Evolutionary conservation across 2,797 vertebrate genomes (phyloP), one percentile per base, ranked within the genome.

Genomic region (Mionectes olivaceus): DNA sequence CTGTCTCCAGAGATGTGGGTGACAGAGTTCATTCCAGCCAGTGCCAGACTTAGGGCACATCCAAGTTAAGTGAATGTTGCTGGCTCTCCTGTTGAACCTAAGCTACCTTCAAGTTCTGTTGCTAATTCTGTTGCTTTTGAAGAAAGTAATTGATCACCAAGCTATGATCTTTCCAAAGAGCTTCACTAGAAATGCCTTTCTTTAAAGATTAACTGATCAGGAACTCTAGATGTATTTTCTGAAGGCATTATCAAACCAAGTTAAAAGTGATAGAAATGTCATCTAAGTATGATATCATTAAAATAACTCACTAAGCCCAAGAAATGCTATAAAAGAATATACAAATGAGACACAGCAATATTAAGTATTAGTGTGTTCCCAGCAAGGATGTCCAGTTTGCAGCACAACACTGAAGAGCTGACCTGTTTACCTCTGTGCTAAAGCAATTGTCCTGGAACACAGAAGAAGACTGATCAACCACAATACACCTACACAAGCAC

Each of bases 361-460:
- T 63, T 84, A 76, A 64, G 24, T 27, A 70, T 84, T 77, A 70
- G 8, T 67, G 50, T 92, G 84, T 95, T 80, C 24, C 44, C 27
- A 87, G 12, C 0, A 0, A 79, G 22, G 10, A 49, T 4, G 11
- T 64, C 16, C 22, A 85, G 13, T 93, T 70, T 89, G 25, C 41
- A 92, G 60, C 46, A 83, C 33, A 80, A n/a, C 22, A 47, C 27
- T 84, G 89, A 93, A 27, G 53, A 87, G 67, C 25, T 61, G 19
- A 19, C 7, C 79, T 89, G 33, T 87, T 92, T 92, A 43, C 33
- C n/a, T 77, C 64, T 52, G n/a, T 12, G 24, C n/a, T 41, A 75
- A 93, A 92, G 43, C 39, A 89, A 47, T 84, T 93, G 32, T 82
- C 92, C 55, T 87, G 59, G 30, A 64, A 85, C 43, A 78, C 10